Conservation (phyloP, 2,113 vertebrate genomes). For the Lophotis ruficrista region DNA sequence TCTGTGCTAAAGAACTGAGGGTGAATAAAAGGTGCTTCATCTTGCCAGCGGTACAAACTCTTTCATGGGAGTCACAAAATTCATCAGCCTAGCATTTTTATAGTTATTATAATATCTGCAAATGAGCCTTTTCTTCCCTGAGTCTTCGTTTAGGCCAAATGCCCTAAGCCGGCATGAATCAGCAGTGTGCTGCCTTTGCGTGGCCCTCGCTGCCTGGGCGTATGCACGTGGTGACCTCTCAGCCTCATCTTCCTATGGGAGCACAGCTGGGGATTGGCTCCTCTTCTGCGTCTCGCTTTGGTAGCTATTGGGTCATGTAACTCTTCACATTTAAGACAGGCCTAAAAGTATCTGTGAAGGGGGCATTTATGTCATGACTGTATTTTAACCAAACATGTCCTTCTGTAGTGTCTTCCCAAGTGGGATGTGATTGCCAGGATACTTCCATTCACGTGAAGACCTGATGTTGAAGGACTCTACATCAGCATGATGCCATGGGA, state of each 20-base stretch:
- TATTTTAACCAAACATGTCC: background rate
- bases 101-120: background rate
- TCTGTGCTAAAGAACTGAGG: background rate
- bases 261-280: background rate
- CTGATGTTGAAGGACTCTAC: background rate
- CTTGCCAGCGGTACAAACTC: background rate
- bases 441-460: background rate
- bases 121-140: background rate
- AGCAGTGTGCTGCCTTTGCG: background rate
- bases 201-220: rapidly evolving
- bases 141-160: background rate
- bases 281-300: background rate
- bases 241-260: background rate
- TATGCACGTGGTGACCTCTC: background rate
- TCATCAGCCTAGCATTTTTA: background rate
- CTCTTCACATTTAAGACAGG: background rate
- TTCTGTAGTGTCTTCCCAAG: background rate
- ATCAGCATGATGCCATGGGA: too few species aligned
- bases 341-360: background rate
- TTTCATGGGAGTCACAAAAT: background rate
- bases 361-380: background rate
- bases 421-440: background rate
- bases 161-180: background rate
- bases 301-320: background rate
- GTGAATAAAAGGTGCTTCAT: background rate